Conservation (phyloP, 2,888 invertebrate species). For the Sialis lutaria region DNA sequence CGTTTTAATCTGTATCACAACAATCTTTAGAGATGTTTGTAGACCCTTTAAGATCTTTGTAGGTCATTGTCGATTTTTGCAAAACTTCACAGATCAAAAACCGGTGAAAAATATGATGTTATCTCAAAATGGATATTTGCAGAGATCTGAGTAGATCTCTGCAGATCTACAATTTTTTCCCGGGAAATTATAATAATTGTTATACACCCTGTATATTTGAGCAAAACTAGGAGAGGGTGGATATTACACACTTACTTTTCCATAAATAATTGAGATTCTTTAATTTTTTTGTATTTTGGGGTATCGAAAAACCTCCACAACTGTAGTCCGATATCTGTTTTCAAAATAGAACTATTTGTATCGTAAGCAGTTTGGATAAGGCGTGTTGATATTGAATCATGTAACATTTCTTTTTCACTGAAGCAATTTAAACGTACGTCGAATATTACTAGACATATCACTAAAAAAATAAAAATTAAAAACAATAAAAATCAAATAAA, state of each 20-base stretch:
- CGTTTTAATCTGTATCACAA: too few species aligned
- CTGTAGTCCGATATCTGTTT: constrained; percentile 48
- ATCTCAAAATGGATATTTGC: too few species aligned
- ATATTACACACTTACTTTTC: constrained; percentile 33
- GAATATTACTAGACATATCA: constrained; percentile 55
- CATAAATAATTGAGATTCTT: constrained; percentile 49
- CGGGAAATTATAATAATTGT: too few species aligned
- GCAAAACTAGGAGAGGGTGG: too few species aligned
- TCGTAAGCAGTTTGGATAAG: constrained; percentile 54
- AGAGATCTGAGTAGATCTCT: too few species aligned
- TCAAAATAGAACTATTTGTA: constrained; percentile 52
- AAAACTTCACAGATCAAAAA: too few species aligned
- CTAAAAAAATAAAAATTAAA: constrained; percentile 29
- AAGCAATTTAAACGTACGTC: constrained; percentile 53
- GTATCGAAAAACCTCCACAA: constrained; percentile 59
- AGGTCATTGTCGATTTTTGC: too few species aligned
- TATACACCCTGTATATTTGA: too few species aligned
- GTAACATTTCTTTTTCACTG: constrained; percentile 34
- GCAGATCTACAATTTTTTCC: too few species aligned
- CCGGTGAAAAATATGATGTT: too few species aligned
- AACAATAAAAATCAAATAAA: constrained; percentile 4
- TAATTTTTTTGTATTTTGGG: constrained; percentile 49
- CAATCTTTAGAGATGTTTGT: too few species aligned
- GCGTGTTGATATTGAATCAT: constrained; percentile 42
- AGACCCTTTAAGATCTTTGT: too few species aligned